These are phyloP conservation scores for Andrena trimmerana DNA, from an alignment of 2,888 invertebrate species.

Conservation along the genomic window DNA sequence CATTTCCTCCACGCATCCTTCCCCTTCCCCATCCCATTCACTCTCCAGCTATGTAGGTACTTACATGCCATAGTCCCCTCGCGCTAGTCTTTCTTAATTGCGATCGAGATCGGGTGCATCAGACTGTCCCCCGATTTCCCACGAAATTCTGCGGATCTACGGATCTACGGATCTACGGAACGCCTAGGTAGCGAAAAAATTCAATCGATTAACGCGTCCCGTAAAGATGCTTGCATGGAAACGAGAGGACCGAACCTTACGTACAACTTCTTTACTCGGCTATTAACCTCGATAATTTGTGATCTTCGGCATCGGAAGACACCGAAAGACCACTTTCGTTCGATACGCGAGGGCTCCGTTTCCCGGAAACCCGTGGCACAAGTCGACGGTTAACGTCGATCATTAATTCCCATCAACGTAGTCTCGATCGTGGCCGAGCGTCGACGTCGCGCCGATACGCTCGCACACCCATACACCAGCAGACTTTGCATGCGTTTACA, in stretches of 20 bases:
- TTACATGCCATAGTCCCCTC: neutral
- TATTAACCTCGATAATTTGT: slow-evolving; percentile 49
- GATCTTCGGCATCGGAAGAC: slow-evolving; percentile 21
- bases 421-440: slow-evolving; percentile 13
- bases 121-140: neutral
- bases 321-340: slow-evolving; percentile 63
- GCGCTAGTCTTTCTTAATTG: neutral
- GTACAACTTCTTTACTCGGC: slow-evolving; percentile 16
- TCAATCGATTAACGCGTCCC: neutral
- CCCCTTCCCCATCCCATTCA: no score
- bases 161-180: neutral
- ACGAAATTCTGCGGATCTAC: neutral
- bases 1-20: neutral
- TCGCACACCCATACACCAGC: neutral
- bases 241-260: neutral
- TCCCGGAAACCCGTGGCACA: slow-evolving; percentile 45
- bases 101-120: neutral
- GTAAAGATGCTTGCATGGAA: neutral
- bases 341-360: slow-evolving; percentile 39
- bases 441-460: neutral
- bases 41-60: no score
- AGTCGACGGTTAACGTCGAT: slow-evolving; percentile 36
- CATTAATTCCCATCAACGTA: slow-evolving; percentile 44
- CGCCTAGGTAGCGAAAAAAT: neutral
- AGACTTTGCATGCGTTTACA: slow-evolving; percentile 25